phyloP scores from a whole-genome alignment of 2,113 vertebrate species.

The Rostratula benghalensis region DNA sequence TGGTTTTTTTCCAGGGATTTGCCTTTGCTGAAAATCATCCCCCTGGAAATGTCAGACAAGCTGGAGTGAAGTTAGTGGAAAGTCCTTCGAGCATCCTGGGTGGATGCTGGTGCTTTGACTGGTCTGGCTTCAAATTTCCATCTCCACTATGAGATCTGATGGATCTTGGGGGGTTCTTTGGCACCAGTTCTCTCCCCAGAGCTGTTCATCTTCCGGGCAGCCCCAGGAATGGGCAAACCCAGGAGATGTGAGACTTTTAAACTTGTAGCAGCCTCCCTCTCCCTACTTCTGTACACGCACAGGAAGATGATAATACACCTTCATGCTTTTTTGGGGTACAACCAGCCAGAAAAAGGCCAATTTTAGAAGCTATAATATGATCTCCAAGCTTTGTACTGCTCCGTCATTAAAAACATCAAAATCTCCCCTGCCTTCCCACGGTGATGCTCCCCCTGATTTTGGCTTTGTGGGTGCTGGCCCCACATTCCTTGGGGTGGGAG shows the following conservation, averaged over 20 bases:
- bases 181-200: neutral
- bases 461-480: neutral
- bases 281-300: neutral
- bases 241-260: neutral
- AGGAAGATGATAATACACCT: neutral
- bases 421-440: rapidly evolving
- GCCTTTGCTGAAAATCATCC: neutral
- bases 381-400: neutral
- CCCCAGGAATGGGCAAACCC: rapidly evolving
- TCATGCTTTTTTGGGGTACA: neutral
- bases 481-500: neutral
- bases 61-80: neutral
- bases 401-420: neutral
- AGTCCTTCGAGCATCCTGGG: neutral
- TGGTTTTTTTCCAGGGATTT: neutral
- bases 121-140: neutral
- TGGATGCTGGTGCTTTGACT: neutral
- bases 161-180: neutral
- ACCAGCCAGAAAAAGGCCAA: neutral
- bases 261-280: neutral
- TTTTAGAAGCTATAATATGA: neutral
- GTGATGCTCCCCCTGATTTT: neutral
- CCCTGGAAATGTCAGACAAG: neutral
- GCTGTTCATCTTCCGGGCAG: neutral
- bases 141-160: rapidly evolving